Evolutionary conservation across 2,888 invertebrate species (phyloP), one percentile per base, ranked within the genome.

Genomic region (Netelia inedita): DNA sequence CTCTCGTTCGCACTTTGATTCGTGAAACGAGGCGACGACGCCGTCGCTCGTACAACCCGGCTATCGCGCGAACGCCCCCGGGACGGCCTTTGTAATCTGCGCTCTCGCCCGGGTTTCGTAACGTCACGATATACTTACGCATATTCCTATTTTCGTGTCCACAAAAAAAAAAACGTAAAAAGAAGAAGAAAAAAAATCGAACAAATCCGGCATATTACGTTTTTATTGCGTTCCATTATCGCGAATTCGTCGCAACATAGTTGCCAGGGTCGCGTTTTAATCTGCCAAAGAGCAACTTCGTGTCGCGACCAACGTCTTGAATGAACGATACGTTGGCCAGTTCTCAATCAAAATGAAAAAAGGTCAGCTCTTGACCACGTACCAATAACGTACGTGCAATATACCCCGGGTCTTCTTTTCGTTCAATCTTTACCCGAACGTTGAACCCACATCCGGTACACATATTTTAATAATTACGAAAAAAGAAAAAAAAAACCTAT

Each of bases 51-150:
- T 79, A 66, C 66, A 73, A 73, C 43, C 43, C 16, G 16, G 68
- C 79, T 79, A 72, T 82, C 81, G 71, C 81, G 59, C 73, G 68
- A 65, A 74, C 81, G 78, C 85, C 74, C 85, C 74, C 81, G 81
- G 66, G 85, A 65, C 79, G 65, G 79, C 73, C 74, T 85, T 61
- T 79, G 57, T 71, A 85, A 82, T 82, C 81, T 72, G 66, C 35
- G 35, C 65, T 68, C 78, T 79, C 74, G 78, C 74, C 74, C 85
- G 81, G 78, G 6, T 85, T 85, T 82, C 81, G 85, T 81, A 79
- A 82, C 65, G 57, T 41, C 65, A 41, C 53, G 14, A 41, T 53
- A 71, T 21, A 68, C 11, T 66, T 14, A 68, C 3, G 5, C 1
- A 65, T 9, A 10, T n/a, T 5, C 28, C 19, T 28, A 59, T 65